Evolutionary conservation across 2,888 invertebrate genomes (phyloP), one percentile per base, ranked within the genome.

Genomic region (Muschampia plurimacula): DNA sequence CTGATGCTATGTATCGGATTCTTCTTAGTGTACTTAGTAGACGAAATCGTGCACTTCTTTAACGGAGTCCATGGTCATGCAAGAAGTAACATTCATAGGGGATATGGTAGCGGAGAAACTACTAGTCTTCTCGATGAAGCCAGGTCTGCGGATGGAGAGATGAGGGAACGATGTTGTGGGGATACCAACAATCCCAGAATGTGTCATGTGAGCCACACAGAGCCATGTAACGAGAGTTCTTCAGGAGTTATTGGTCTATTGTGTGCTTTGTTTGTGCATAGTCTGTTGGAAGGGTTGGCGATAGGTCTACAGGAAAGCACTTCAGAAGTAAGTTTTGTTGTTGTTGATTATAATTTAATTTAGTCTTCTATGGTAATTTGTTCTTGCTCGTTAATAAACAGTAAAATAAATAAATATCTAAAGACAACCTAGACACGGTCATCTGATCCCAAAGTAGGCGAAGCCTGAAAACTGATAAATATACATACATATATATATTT

Each of bases 201-300:
- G 81, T 97, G 97, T 76, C 97, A 96, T 78, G 96, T 96, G 0
- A 96, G 95, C 69, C 96, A 96, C 78, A 93, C 95, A 2, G 96
- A 96, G 77, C 96, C 97, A 0, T 96, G 97, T 76, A 92, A 91
- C 13, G 94, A 94, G 77, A 95, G 95, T 59, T 95, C 96, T 46
- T 96, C 96, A 0, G 96, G 96, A 0, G 95, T 95, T 9, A 82
- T 96, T 12, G 97, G 97, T 0, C 88, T 97, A 66, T 90, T 97
- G 28, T 91, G 96, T 41, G 98, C 98, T 0, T 86, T 98, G 68
- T 96, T 97, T 0, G 95, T 97, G 74, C 98, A 98, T 81, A 96
- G 97, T 22, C 87, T 97, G 13, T 90, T 98, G 76, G 98, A 98
- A 85, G 98, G 98, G 1, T 85, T 98, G 68, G 97, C 97, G 0